These are phyloP conservation scores for Chascanopsetta lugubris DNA, from an alignment of 2,113 vertebrate genomes.

Conservation along the genomic window DNA sequence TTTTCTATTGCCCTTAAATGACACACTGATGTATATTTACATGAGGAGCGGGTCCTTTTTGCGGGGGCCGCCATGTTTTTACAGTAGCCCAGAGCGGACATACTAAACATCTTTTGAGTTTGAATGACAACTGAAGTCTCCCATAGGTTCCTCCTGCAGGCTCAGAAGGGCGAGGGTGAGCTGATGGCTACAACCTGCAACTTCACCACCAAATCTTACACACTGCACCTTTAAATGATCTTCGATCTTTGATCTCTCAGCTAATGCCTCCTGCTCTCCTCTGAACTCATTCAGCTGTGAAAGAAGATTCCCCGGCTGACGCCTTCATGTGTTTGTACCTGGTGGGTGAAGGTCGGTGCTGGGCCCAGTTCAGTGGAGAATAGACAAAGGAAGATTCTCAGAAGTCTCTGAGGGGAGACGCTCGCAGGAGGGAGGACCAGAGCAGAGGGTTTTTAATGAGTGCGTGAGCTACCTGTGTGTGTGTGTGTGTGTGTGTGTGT, in stretches of 20 bases:
- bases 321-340: neutral
- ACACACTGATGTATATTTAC: no score
- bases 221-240: constrained; percentile 8
- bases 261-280: neutral
- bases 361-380: constrained; percentile 13
- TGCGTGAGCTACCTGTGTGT: constrained; percentile 30
- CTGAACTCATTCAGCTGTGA: neutral
- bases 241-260: constrained; percentile 5
- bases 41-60: no score
- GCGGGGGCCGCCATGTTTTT: no score
- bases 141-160: no score
- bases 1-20: no score
- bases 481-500: no score
- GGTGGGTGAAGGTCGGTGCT: constrained; percentile 33
- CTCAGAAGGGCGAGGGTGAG: no score
- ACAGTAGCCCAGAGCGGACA: no score
- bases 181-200: no score
- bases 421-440: constrained; percentile 7
- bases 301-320: neutral
- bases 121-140: no score
- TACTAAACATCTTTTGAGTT: no score
- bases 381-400: constrained; percentile 8
- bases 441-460: constrained; percentile 51
- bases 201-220: no score
- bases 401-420: constrained; percentile 17